Evolutionary conservation across 2,888 invertebrate species (phyloP), one percentile per base, ranked within the genome.

Genomic region (Hemithea aestivaria): DNA sequence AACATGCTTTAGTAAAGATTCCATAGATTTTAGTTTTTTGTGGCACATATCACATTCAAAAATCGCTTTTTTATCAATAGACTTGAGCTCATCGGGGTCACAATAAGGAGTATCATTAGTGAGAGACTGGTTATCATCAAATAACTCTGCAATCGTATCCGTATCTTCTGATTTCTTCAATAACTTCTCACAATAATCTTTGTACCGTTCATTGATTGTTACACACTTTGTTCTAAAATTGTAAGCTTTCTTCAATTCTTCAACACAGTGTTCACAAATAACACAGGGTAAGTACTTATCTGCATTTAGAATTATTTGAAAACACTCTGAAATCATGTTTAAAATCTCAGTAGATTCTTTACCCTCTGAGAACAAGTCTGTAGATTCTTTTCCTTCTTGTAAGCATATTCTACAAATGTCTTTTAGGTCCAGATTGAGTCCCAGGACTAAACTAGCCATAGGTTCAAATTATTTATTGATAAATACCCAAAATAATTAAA

Each of bases 361-460:
- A 11, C 43, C 41, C 16, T 60, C 47, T 12, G 59, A 55, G 53
- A 73, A 72, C 25, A 76, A 52, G 39, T 66, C 41, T 12, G 46
- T 51, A 34, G 43, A 39, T 30, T 66, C 40, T 26, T 45, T 24
- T 7, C 41, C 50, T 30, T 46, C 47, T 33, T 51, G 39, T 37
- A 80, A 63, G 62, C 84, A 84, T 51, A 84, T 66, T 48, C 73
- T 60, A 45, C 84, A 84, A 23, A 68, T 44, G 29, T 49, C 30
- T 34, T 20, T 32, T n/a, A 33, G 9, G 25, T 32, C 11, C 5
- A 38, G 16, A 10, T 30, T 3, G 34, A 25, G 27, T 3, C n/a
- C n/a, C n/a, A 9, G 2, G 10, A 22, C 7, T 20, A 26, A 10
- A 22, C 10, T 35, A 35, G 9, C 9, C 42, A 46, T 46, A 29